Evolutionary conservation across 2,888 invertebrate genomes (phyloP).

Genomic region (Taenaris catops): DNA sequence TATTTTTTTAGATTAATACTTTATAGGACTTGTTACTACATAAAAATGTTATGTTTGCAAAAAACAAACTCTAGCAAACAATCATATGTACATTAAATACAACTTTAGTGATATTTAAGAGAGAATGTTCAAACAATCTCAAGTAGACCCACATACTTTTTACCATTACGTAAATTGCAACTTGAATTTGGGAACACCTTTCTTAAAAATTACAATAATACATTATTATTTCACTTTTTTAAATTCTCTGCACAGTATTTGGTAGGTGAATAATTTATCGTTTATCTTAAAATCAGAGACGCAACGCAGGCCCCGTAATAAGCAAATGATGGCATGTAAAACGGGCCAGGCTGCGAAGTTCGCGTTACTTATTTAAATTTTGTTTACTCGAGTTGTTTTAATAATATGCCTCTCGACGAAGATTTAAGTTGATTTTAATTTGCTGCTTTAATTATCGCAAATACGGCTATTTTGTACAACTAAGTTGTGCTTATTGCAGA

Average conservation of each 20-base stretch:
- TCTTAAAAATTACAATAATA: neutral
- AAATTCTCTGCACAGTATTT: conserved; percentile 1
- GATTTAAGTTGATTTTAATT: conserved; percentile 41
- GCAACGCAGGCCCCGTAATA: conserved; percentile 26
- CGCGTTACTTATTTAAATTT: conserved; percentile 51
- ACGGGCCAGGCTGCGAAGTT: conserved; percentile 34
- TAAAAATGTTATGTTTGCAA: too few relatives aligned
- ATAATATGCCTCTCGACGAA: conserved; percentile 34
- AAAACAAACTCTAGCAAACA: too few relatives aligned
- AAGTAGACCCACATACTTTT: too few relatives aligned
- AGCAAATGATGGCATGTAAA: conserved; percentile 36
- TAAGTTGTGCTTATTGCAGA: too few relatives aligned
- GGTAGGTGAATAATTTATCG: conserved; percentile 22
- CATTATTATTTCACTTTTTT: conserved; percentile 3
- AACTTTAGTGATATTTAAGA: too few relatives aligned
- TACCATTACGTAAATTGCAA: too few relatives aligned
- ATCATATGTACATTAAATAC: too few relatives aligned
- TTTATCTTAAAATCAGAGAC: conserved; percentile 22
- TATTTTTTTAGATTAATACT: too few relatives aligned
- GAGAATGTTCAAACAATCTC: too few relatives aligned
- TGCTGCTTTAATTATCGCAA: conserved; percentile 32
- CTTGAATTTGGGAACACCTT: neutral
- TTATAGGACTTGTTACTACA: too few relatives aligned
- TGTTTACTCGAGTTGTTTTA: conserved; percentile 48
- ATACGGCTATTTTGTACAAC: conserved; percentile 8